phyloP scores from a whole-genome alignment of 2,888 invertebrate species.

The Spisula solida region DNA sequence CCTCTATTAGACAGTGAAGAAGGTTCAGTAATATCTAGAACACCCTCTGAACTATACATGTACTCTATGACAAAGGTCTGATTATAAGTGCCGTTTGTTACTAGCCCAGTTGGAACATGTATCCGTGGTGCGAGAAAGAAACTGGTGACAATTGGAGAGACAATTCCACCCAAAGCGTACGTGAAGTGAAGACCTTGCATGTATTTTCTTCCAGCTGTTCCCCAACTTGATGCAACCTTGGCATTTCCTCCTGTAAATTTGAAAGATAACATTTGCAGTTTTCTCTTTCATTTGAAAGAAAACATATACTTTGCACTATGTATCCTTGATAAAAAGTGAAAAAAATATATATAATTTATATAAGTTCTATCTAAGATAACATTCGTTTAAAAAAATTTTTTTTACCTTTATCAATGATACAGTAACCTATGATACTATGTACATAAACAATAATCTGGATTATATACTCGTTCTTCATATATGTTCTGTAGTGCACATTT shows the following conservation, averaged over 20 bases:
- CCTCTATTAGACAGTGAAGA: background rate
- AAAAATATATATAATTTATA: too few relatives aligned
- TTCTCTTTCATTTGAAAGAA: background rate
- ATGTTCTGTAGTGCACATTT: too few relatives aligned
- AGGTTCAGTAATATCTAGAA: background rate
- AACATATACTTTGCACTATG: background rate
- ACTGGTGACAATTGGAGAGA: conserved; percentile 87
- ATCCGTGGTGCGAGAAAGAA: conserved; percentile 82
- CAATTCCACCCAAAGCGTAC: conserved; percentile 87
- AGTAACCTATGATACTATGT: too few relatives aligned
- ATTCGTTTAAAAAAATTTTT: too few relatives aligned
- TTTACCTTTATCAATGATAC: too few relatives aligned
- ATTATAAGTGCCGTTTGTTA: background rate
- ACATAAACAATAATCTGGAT: too few relatives aligned
- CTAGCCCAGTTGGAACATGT: background rate
- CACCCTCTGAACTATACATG: background rate
- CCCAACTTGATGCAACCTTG: conserved; percentile 83
- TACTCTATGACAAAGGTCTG: background rate
- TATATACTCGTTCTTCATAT: too few relatives aligned
- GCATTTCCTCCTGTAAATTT: conserved; percentile 82
- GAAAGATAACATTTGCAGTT: background rate
- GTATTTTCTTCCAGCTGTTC: conserved; percentile 83
- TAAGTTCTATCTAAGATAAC: too few relatives aligned
- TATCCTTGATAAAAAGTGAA: too few relatives aligned
- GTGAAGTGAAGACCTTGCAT: conserved; percentile 87